Evolutionary conservation across 2,888 invertebrate species (phyloP), one percentile per base, ranked within the genome.

Genomic region (Synanthedon vespiformis): DNA sequence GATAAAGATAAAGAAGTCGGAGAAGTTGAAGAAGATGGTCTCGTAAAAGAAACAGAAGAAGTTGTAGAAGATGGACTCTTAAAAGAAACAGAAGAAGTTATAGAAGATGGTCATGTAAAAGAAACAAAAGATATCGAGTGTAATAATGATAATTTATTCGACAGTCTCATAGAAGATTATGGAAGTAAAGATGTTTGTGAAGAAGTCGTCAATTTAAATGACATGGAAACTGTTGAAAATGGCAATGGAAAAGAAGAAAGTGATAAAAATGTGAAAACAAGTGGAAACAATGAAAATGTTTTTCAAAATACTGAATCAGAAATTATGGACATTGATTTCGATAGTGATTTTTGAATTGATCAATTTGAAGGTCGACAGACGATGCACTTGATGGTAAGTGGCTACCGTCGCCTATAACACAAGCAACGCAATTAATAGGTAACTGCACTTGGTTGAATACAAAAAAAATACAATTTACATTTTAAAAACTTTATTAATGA

Each of bases 311-410:
- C 49, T 48, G 49, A 51, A 40, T 18, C 13, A 16, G 51, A 54
- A n/a, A 1, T 18, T 1, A 84, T 85, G 82, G 82, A 83, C 64
- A 66, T 84, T 12, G 83, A 85, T 63, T 85, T 85, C 55, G 68
- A 59, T 68, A 81, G 81, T 44, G 82, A 80, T 14, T 83, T 80
- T 62, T 84, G 63, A 49, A 4, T 18, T 40, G 41, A 57, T 14
- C n/a, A 2, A 22, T 22, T 4, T 22, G 1, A 22, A 34, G 34
- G 34, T 34, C 22, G 34, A 10, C 34, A 8, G 27, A 2, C 27
- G 8, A 34, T 34, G 1, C 27, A 34, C 22, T 22, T 5, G 22
- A 22, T 22, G 22, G 22, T 4, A 22, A 22, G 22, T 22, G 22
- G 22, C 22, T 22, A 22, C 22, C 22, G 22, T 22, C 22, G 22